A percentile compares a stretch with the other conserved stretches of the same genome.
Evolutionary conservation across 2,113 vertebrate genomes (phyloP).

Genomic region (Hemicordylus capensis): DNA sequence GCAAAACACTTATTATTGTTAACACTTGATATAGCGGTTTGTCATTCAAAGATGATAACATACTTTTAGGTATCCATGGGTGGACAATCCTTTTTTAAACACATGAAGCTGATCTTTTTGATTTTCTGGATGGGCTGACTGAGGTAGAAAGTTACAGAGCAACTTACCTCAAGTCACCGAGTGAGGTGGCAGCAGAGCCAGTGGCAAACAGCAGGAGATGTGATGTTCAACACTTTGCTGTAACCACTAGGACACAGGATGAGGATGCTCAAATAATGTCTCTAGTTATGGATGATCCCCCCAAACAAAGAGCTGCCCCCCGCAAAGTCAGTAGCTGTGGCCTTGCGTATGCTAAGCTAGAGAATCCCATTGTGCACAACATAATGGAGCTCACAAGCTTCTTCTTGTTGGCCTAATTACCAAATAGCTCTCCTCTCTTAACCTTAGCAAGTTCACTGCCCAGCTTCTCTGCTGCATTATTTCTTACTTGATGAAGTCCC

Average conservation of each 20-base stretch:
- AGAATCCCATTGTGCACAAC: conserved; percentile 31
- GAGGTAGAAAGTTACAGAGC: background rate
- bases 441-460: background rate
- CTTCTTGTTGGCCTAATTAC: conserved; percentile 16
- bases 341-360: conserved; percentile 32
- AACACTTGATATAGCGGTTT: conserved; percentile 12
- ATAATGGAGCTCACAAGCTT: conserved; percentile 30
- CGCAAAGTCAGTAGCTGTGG: conserved; percentile 37
- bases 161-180: background rate
- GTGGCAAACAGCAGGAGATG: background rate
- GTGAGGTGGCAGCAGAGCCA: background rate
- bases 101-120: background rate
- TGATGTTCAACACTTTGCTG: conserved; percentile 24
- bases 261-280: conserved; percentile 31
- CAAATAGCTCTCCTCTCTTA: conserved; percentile 23
- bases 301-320: conserved; percentile 34
- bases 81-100: conserved; percentile 10
- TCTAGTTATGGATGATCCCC: conserved; percentile 15
- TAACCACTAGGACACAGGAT: conserved; percentile 40
- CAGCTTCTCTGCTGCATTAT: background rate
- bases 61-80: background rate
- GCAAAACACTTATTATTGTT: conserved; percentile 7
- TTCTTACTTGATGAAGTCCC: background rate
- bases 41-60: conserved; percentile 26
- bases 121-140: conserved; percentile 19